Conservation (phyloP, 1,140 invertebrate genomes). For the Drosophila sp. region DNA sequence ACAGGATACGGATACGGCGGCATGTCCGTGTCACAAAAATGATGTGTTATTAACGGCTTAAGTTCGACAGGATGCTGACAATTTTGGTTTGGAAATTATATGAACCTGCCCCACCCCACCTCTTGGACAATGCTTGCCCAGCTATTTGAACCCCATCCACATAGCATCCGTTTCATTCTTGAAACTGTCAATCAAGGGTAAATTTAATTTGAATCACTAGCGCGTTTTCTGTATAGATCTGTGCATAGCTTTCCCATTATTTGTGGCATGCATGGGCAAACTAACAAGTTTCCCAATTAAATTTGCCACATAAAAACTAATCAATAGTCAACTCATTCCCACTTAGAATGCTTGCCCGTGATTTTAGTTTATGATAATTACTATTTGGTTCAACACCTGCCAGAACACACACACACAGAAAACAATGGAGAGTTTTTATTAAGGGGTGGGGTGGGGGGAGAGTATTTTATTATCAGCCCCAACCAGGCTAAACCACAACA, state of each 20-base stretch:
- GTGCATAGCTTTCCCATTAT: constrained; percentile 3
- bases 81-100: constrained; percentile 56
- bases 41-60: constrained; percentile 76
- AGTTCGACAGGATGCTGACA: constrained; percentile 26
- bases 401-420: constrained; percentile 7
- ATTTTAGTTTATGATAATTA: constrained; percentile 58
- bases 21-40: constrained; percentile 62
- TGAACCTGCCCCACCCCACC: constrained; percentile 36
- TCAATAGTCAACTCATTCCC: constrained; percentile 24
- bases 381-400: constrained; percentile 57
- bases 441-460: not conserved
- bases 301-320: constrained; percentile 35
- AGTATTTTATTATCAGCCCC: constrained; percentile 43
- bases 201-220: constrained; percentile 54
- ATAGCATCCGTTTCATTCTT: constrained; percentile 71
- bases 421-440: constrained; percentile 17
- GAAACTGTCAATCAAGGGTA: constrained; percentile 66
- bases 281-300: constrained; percentile 49
- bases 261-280: constrained; percentile 12
- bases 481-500: constrained; percentile 10
- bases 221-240: constrained; percentile 28
- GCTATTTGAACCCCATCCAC: constrained; percentile 20
- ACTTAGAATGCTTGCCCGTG: not conserved
- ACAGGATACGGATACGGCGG: constrained; percentile 54
- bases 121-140: constrained; percentile 1